These are phyloP conservation scores for Peromyscus melanophrys DNA, from an alignment of 2,797 vertebrate genomes.

Conservation along the genomic window DNA sequence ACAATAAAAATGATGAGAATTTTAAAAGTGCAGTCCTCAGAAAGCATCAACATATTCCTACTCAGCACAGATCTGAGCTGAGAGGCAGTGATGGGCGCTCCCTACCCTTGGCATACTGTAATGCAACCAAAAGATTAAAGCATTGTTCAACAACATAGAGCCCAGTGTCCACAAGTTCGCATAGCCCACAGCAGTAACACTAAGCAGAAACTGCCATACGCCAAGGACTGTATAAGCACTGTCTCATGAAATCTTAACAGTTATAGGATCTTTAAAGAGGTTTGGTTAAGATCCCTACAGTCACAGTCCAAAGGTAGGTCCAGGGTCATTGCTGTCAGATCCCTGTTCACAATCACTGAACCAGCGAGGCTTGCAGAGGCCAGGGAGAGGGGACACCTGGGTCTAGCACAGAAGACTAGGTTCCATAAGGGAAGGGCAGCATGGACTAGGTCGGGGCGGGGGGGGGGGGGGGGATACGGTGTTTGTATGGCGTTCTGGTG, in stretches of 20 bases:
- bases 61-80: not conserved
- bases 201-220: not conserved
- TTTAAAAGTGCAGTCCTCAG: slow-evolving; percentile 1
- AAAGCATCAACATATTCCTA: not conserved
- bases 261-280: not conserved
- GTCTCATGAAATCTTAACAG: not conserved
- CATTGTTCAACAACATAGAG: not conserved
- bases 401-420: not conserved
- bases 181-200: not conserved
- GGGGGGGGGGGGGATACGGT: not conserved
- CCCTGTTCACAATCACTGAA: not conserved
- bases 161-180: not conserved
- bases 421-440: not conserved
- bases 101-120: not conserved
- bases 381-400: not conserved
- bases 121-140: not conserved
- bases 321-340: not conserved
- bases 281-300: not conserved
- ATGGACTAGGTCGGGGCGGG: not conserved
- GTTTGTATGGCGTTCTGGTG: not conserved
- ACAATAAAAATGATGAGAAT: not conserved
- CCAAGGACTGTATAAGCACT: not conserved
- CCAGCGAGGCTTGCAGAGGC: not conserved
- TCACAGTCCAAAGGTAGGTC: slow-evolving; percentile 15
- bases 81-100: not conserved